A percentile compares a stretch with the other conserved stretches of the same genome.
Evolutionary conservation across 1,140 invertebrate genomes (phyloP).

Genomic region (Doryteuthis pealeii): DNA sequence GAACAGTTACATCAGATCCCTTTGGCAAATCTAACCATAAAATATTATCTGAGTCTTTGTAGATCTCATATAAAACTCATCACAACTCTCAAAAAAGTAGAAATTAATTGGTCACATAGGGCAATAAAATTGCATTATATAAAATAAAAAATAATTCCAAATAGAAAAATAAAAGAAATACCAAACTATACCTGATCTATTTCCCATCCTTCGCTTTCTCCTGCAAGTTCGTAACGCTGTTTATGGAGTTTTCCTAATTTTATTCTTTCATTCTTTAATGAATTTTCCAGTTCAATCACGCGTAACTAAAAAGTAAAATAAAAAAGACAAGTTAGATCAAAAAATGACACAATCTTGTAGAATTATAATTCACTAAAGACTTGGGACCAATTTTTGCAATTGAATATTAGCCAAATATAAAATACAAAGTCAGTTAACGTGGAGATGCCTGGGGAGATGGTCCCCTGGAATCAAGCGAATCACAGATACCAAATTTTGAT

Average conservation of each 20-base stretch:
- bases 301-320: constrained; percentile 52
- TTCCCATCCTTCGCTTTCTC: constrained; percentile 56
- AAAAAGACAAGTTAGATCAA: too few species aligned
- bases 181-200: constrained; percentile 31
- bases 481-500: too few species aligned
- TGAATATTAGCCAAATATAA: background rate
- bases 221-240: constrained; percentile 86
- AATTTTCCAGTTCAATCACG: constrained; percentile 88
- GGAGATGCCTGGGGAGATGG: background rate
- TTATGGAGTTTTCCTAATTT: constrained; percentile 80
- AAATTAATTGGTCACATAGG: background rate
- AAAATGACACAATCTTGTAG: too few species aligned
- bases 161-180: background rate
- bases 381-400: background rate
- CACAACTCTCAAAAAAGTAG: too few species aligned
- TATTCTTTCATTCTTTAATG: constrained; percentile 83
- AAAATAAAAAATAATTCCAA: too few species aligned
- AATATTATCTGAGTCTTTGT: too few species aligned
- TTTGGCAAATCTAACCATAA: too few species aligned
- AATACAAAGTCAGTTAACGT: background rate
- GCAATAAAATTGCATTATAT: too few species aligned
- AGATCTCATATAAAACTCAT: too few species aligned
- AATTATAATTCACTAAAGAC: background rate
- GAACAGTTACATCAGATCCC: too few species aligned
- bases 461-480: background rate